Evolutionary conservation across 2,888 invertebrate genomes (phyloP), one percentile per base, ranked within the genome.

Genomic region (Drosophila maculinotata): DNA sequence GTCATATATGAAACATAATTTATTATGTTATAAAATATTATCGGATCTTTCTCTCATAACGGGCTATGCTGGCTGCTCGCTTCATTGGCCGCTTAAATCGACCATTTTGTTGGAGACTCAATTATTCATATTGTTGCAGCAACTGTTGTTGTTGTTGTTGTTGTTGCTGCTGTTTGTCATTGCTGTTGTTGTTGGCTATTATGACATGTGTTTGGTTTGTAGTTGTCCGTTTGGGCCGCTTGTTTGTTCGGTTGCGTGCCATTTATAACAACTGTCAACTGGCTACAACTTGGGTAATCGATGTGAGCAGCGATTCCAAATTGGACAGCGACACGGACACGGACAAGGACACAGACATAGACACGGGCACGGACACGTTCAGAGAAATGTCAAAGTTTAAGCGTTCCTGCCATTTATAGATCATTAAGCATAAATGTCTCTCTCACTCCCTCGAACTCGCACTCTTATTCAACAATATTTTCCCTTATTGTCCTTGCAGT

Each of bases 401-500:
- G 85, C 79, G 79, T 56, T 71, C 28, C 82, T 75, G 71, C 79
- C 87, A 79, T 87, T 85, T 85, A 87, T 69, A 85, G 82, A 85
- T 83, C 82, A 87, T 87, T 82, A 81, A 81, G 66, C 71, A 69
- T 60, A 70, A 20, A 49, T 54, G 23, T 54, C 41, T 38, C n/a
- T 17, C 15, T 7, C n/a, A 17, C 42, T 35, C 26, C 33, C 31
- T 35, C n/a, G 3, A 1, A n/a, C 2, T 14, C 49, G 17, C 20
- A 42, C 39, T 26, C 12, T 41, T 44, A 20, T 38, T 31, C 31
- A 28, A 51, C 36, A n/a, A 17, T n/a, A 0, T n/a, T 56, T 41
- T 58, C 39, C 39, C 33, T 25, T 52, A n/a, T 69, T 62, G 47
- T 58, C 56, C 58, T 92, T 93, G 54, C 94, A 97, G 97, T 97